These are phyloP conservation scores for Atta texana DNA, from an alignment of 1,140 invertebrate species.

Conservation along the genomic window DNA sequence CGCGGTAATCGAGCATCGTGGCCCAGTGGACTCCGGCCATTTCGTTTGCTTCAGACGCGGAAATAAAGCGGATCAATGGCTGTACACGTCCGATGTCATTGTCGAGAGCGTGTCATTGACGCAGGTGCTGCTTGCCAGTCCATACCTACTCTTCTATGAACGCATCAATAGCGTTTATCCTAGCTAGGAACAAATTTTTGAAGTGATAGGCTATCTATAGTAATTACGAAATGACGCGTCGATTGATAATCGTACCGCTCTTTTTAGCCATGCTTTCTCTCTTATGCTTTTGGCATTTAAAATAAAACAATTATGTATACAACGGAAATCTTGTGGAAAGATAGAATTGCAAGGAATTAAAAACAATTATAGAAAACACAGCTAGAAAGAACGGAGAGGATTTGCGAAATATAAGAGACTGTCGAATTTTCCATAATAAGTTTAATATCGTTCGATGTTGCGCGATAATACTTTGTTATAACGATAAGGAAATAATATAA, in stretches of 20 bases:
- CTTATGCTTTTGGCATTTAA: not conserved
- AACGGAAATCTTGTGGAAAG: not conserved
- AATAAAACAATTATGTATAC: not conserved
- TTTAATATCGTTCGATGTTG: conserved; percentile 42
- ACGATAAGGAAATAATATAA: no score
- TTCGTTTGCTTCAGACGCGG: conserved; percentile 96
- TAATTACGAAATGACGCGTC: conserved; percentile 31
- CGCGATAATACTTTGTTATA: conserved; percentile 38
- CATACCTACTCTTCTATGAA: conserved; percentile 85
- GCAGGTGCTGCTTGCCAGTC: conserved; percentile 83
- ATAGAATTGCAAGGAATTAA: conserved; percentile 5
- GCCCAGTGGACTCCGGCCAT: conserved; percentile 94
- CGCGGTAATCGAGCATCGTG: conserved; percentile 96
- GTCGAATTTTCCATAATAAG: conserved; percentile 53
- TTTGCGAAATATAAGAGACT: conserved; percentile 37
- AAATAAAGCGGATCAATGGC: conserved; percentile 81
- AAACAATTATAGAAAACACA: not conserved
- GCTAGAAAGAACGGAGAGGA: not conserved
- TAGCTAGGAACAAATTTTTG: conserved; percentile 72
- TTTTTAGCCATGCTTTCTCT: conserved; percentile 26
- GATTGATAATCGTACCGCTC: conserved; percentile 1
- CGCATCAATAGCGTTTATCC: conserved; percentile 73
- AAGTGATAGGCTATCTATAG: conserved; percentile 46
- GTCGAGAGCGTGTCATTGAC: conserved; percentile 81
- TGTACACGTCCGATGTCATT: conserved; percentile 83